Conservation (phyloP, 2,113 vertebrate species). For the Platichthys stellatus region DNA sequence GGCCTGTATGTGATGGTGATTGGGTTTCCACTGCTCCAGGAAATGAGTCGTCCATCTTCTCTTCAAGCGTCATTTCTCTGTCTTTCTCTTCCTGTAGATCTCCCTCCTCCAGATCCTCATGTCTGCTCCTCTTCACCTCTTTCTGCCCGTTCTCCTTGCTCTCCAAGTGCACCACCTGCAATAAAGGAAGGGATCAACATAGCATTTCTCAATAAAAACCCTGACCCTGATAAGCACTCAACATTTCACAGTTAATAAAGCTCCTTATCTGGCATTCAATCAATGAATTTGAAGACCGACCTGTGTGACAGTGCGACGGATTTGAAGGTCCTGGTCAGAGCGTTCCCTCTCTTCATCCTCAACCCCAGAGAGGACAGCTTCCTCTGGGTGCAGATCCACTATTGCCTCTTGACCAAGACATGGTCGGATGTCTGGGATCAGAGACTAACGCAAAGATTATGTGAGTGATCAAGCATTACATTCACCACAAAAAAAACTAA, state of each 20-base stretch:
- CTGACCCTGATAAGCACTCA: neutral
- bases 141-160: slow-evolving; percentile 89
- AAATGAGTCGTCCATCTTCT: slow-evolving; percentile 68
- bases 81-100: slow-evolving; percentile 58
- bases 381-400: slow-evolving; percentile 91
- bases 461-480: neutral
- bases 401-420: slow-evolving; percentile 83
- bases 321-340: slow-evolving; percentile 89
- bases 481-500: neutral
- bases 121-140: slow-evolving; percentile 81
- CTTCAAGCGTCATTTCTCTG: slow-evolving; percentile 62
- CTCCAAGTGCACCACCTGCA: slow-evolving; percentile 85
- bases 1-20: slow-evolving; percentile 76
- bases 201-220: neutral
- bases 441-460: slow-evolving; percentile 77
- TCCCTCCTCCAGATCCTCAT: slow-evolving; percentile 77
- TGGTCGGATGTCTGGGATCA: slow-evolving; percentile 91
- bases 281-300: slow-evolving; percentile 56
- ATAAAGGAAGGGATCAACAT: neutral
- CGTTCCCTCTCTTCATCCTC: slow-evolving; percentile 83
- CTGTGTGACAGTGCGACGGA: slow-evolving; percentile 92
- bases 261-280: neutral
- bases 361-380: slow-evolving; percentile 86
- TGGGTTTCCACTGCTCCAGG: slow-evolving; percentile 80
- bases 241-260: neutral